Evolutionary conservation across 1,140 invertebrate genomes (phyloP).

Genomic region (Aphidius gifuensis): DNA sequence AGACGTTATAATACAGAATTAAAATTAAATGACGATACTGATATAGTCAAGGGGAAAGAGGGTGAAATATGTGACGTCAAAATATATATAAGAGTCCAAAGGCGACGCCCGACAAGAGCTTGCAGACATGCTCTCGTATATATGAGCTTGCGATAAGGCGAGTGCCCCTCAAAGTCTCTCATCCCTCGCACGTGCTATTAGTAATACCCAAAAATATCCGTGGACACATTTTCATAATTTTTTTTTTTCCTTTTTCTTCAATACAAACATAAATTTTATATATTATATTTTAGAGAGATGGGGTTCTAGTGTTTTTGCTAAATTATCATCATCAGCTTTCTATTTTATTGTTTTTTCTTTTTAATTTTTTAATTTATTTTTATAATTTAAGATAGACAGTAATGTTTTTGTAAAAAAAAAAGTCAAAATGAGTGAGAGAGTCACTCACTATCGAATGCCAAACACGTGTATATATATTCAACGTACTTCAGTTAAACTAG

Average conservation of each 20-base stretch:
- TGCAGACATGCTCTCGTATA: constrained; percentile 25
- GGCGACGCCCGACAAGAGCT: constrained; percentile 37
- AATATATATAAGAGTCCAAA: constrained; percentile 33
- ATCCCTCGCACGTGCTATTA: constrained; percentile 9
- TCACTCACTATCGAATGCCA: no score
- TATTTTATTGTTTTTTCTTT: not conserved
- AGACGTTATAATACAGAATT: not conserved
- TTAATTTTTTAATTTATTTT: constrained; percentile 3
- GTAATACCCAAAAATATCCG: constrained; percentile 29
- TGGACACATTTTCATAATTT: constrained; percentile 14
- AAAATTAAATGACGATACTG: not conserved
- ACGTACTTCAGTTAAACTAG: no score
- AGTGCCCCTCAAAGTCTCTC: constrained; percentile 10
- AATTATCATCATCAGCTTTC: constrained; percentile 24
- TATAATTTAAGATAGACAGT: not conserved
- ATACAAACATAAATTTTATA: not conserved
- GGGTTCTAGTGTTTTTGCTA: constrained; percentile 22
- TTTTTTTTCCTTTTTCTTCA: not conserved
- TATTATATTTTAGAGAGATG: constrained; percentile 16
- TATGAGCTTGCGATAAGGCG: constrained; percentile 20
- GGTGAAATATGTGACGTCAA: constrained; percentile 34
- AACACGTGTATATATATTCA: no score
- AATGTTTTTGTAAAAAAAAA: no score
- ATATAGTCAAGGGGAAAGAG: not conserved
- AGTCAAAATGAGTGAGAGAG: no score